A percentile compares a stretch with the other conserved stretches of the same genome.
phyloP scores from a whole-genome alignment of 2,113 vertebrate genomes.

The Pan paniscus region DNA sequence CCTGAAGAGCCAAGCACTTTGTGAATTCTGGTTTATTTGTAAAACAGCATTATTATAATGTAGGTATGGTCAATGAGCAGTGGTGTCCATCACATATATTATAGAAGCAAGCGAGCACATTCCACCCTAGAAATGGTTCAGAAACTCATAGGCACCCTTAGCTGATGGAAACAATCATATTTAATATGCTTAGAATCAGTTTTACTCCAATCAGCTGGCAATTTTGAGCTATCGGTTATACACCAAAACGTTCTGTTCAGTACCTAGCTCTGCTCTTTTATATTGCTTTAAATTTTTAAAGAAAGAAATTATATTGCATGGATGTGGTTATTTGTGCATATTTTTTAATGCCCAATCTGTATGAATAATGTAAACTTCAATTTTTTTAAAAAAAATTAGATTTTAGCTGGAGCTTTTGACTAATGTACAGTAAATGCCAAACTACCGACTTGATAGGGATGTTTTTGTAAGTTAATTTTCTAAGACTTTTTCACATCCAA shows the following conservation, averaged over 20 bases:
- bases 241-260: conserved; percentile 64
- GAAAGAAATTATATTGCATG: conserved; percentile 80
- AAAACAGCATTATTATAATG: not conserved
- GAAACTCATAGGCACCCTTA: not conserved
- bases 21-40: conserved; percentile 49
- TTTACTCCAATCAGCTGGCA: conserved; percentile 36
- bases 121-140: not conserved
- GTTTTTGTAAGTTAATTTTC: conserved; percentile 81
- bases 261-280: conserved; percentile 78
- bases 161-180: conserved; percentile 68
- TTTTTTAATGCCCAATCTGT: conserved; percentile 83
- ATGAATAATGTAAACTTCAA: conserved; percentile 81
- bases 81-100: not conserved
- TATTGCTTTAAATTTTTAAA: conserved; percentile 79
- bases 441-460: conserved; percentile 67
- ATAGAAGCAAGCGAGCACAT: not conserved
- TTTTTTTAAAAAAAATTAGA: conserved; percentile 71
- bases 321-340: conserved; percentile 81
- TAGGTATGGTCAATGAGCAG: not conserved
- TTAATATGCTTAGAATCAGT: conserved; percentile 54
- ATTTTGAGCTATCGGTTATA: conserved; percentile 39
- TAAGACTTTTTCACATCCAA: conserved; percentile 75
- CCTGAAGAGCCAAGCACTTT: conserved; percentile 45
- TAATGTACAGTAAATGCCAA: conserved; percentile 85
- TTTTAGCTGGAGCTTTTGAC: conserved; percentile 80